Evolutionary conservation across 2,888 invertebrate genomes (phyloP), one percentile per base, ranked within the genome.

Genomic region (Drosophila borealis): DNA sequence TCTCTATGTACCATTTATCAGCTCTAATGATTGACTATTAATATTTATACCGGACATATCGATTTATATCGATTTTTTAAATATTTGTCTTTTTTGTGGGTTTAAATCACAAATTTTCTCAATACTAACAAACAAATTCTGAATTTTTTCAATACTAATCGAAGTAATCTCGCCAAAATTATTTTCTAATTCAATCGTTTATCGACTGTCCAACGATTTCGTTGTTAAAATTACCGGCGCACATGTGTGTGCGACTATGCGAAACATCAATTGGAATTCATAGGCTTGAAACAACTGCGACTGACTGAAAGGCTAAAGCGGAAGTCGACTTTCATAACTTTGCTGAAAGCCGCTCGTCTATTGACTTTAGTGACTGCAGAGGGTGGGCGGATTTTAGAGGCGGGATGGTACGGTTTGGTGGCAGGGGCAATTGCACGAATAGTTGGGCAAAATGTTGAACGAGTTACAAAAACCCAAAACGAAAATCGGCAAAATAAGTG

Each of bases 391-490:
- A 2, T 29, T 8, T 8, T 8, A 34, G 19, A n/a, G 33, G 34
- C 3, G 36, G 21, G 4, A 19, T 13, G 8, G 8, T 8, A 29
- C 29, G 29, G 29, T 29, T 29, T 29, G 29, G 8, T 29, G 29
- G 29, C 29, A 9, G 51, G 9, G 34, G 61, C 81, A 81, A 78
- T 87, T 84, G 88, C 66, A 79, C 65, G 70, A 85, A 86, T 82
- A 70, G 88, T 77, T 83, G 71, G 80, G 61, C 67, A 68, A 82
- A 85, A 85, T 85, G 82, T 88, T 82, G 74, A 88, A 82, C 82
- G 81, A 82, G 88, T 77, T 80, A 65, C 72, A 67, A 74, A 78
- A 85, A 71, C 53, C 51, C 64, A 37, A 64, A 62, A 56, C 57
- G 56, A 60, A 69, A 80, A 73, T 68, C 62, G 64, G 55, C 63